Percentiles rank a stretch among this genome's conserved stretches.
Evolutionary conservation across 2,113 vertebrate species (phyloP).

Genomic region (Plecturocebus donacophilus): DNA sequence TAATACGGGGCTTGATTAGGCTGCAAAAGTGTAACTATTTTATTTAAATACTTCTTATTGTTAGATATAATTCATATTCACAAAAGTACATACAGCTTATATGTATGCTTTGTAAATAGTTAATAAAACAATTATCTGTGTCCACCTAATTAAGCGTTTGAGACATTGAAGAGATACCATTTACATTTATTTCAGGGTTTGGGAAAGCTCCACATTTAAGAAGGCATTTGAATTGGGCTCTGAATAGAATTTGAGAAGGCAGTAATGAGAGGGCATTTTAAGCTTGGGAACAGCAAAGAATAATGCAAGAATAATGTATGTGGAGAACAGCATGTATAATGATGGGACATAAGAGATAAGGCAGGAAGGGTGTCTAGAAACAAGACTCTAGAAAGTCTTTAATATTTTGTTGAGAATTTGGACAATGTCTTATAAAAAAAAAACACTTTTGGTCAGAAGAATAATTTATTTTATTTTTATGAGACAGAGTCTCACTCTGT

Average conservation of each 20-base stretch:
- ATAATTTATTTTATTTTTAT: neutral
- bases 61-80: neutral
- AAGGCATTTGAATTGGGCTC: neutral
- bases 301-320: neutral
- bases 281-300: neutral
- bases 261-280: neutral
- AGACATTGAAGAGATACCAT: neutral
- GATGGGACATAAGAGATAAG: neutral
- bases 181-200: neutral
- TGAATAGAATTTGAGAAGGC: neutral
- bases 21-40: neutral
- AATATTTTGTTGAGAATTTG: neutral
- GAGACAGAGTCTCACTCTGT: no score
- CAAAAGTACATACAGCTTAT: neutral
- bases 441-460: neutral
- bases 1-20: neutral
- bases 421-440: neutral
- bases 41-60: neutral
- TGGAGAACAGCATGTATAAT: neutral
- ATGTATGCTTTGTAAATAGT: neutral
- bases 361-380: neutral
- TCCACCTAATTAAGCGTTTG: neutral
- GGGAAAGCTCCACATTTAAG: neutral
- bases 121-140: neutral
- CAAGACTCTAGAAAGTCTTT: neutral